phyloP scores from a whole-genome alignment of 2,113 vertebrate genomes.

The Platichthys flesus region DNA sequence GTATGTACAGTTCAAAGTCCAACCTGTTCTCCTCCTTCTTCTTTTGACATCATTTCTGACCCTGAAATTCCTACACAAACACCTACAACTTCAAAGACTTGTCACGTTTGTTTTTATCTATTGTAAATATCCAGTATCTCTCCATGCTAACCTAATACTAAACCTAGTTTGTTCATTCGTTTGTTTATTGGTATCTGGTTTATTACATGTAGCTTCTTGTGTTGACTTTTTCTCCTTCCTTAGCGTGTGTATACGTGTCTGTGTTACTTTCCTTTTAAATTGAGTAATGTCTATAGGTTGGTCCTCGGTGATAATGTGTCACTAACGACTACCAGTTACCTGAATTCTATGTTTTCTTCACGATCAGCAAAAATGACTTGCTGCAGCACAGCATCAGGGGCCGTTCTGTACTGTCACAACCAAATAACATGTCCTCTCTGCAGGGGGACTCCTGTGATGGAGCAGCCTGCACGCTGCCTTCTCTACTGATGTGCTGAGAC shows the following conservation, averaged over 20 bases:
- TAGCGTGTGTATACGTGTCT: too few relatives aligned
- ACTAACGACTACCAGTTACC: constrained; percentile 7
- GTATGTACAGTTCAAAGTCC: not conserved
- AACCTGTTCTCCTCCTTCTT: not conserved
- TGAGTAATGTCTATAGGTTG: constrained; percentile 7
- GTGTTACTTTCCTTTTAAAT: not conserved
- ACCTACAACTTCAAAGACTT: too few relatives aligned
- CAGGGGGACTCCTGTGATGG: constrained; percentile 12
- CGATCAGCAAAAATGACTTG: constrained; percentile 4
- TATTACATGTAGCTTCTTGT: too few relatives aligned
- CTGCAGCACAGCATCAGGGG: constrained; percentile 9
- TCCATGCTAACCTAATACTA: too few relatives aligned
- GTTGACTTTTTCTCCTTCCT: too few relatives aligned
- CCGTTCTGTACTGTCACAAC: constrained; percentile 31
- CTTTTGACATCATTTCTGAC: too few relatives aligned
- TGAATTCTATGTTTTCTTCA: constrained; percentile 1
- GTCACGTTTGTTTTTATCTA: too few relatives aligned
- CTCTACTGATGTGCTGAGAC: constrained; percentile 35
- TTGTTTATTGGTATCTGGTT: too few relatives aligned
- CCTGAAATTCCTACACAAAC: too few relatives aligned
- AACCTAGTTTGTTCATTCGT: too few relatives aligned
- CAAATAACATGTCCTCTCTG: constrained; percentile 27
- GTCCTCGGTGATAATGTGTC: constrained; percentile 3
- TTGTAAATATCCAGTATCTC: too few relatives aligned
- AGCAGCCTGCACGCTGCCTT: constrained; percentile 32